Evolutionary conservation across 2,888 invertebrate genomes (phyloP).

Genomic region (Agrenia bidenticulata): DNA sequence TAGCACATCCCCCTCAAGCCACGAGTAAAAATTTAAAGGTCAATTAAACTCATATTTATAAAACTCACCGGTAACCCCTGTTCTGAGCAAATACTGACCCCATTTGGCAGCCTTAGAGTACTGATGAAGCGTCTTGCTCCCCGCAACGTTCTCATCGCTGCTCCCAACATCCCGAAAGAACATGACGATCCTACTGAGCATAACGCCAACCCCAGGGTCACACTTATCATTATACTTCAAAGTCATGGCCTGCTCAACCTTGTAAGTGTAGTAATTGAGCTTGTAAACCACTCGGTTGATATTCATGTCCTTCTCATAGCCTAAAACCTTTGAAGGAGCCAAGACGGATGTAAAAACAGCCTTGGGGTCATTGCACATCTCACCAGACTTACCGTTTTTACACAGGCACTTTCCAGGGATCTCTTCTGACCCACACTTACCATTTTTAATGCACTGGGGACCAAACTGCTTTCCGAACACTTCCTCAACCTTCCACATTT

Average conservation of each 20-base stretch:
- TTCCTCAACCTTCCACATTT: slow-evolving; percentile 28
- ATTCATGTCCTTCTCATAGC: slow-evolving; percentile 15
- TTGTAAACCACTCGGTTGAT: slow-evolving; percentile 20
- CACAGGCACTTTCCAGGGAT: slow-evolving; percentile 28
- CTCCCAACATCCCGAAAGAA: slow-evolving; percentile 27
- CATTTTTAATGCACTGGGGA: slow-evolving; percentile 24
- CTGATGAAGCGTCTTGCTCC: slow-evolving; percentile 19
- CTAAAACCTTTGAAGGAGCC: slow-evolving; percentile 13
- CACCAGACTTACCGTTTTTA: slow-evolving; percentile 12
- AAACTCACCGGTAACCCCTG: slow-evolving; percentile 15
- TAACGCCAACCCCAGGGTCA: slow-evolving; percentile 13
- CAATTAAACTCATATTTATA: no score
- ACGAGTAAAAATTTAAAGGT: no score
- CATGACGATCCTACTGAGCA: slow-evolving; percentile 22
- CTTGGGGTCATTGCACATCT: slow-evolving; percentile 14
- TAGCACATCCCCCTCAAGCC: no score
- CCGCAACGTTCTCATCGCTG: slow-evolving; percentile 12
- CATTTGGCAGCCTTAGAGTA: slow-evolving; percentile 23
- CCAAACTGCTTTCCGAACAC: slow-evolving; percentile 16
- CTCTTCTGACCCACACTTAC: slow-evolving; percentile 19
- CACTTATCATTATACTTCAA: slow-evolving; percentile 15
- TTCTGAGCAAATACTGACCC: slow-evolving; percentile 23
- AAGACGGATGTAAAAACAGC: slow-evolving; percentile 20
- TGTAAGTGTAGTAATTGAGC: slow-evolving; percentile 18
- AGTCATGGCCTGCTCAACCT: slow-evolving; percentile 28